Conservation (phyloP, 1,140 invertebrate species). For the Macrobrachium nipponense region DNA sequence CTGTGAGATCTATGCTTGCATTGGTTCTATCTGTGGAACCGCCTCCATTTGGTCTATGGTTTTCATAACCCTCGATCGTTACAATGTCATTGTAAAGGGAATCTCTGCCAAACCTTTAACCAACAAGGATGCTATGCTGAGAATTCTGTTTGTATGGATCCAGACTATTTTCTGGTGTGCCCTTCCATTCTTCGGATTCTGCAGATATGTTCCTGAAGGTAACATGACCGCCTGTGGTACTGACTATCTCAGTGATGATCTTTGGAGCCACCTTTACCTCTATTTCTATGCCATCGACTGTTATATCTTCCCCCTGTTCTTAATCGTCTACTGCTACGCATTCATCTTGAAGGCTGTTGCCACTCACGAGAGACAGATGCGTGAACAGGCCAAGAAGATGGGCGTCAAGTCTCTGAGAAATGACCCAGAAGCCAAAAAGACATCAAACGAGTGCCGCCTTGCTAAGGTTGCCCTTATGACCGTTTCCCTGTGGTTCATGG, state of each 20-base stretch:
- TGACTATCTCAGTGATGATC: slow-evolving; percentile 63
- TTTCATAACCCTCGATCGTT: slow-evolving; percentile 1
- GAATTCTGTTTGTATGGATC: slow-evolving; percentile 64
- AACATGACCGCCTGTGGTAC: slow-evolving; percentile 64
- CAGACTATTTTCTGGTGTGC: slow-evolving; percentile 63
- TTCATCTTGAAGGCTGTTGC: slow-evolving; percentile 70
- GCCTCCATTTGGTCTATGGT: slow-evolving; percentile 27
- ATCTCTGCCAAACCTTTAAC: slow-evolving; percentile 64
- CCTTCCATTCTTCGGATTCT: slow-evolving; percentile 65
- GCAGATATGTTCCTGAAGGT: slow-evolving; percentile 64
- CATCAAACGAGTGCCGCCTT: slow-evolving; percentile 64
- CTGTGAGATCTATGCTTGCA: slow-evolving; percentile 84
- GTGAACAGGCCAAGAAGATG: slow-evolving; percentile 69
- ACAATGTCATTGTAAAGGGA: slow-evolving; percentile 65
- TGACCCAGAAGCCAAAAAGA: slow-evolving; percentile 59
- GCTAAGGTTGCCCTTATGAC: slow-evolving; percentile 69
- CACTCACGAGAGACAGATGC: slow-evolving; percentile 70
- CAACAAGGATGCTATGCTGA: slow-evolving; percentile 44
- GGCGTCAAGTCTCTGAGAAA: slow-evolving; percentile 67
- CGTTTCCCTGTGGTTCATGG: slow-evolving; percentile 67
- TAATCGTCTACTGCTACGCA: slow-evolving; percentile 68
- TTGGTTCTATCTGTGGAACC: slow-evolving; percentile 71
- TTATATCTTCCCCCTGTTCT: slow-evolving; percentile 63
- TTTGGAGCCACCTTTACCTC: slow-evolving; percentile 59
- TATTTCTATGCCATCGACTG: slow-evolving; percentile 35